Evolutionary conservation across 35 echinoderm and acorn worm species (phyloP).

Genomic region (Lytechinus pictus): DNA sequence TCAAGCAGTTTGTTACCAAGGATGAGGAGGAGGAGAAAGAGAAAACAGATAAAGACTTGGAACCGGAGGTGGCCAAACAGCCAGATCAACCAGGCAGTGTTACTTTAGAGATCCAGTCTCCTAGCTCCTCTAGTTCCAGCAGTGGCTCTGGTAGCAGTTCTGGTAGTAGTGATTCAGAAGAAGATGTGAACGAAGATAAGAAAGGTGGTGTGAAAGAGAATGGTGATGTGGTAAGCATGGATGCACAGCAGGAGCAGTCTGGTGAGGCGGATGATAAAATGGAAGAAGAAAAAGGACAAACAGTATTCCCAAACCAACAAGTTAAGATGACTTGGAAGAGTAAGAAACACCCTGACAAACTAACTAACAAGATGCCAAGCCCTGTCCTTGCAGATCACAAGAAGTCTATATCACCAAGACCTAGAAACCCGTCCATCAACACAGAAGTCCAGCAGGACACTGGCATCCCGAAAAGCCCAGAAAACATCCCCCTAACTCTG

Average conservation of each 20-base stretch:
- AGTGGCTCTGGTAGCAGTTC: neutral
- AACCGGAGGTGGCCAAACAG: neutral
- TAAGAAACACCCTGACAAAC: neutral
- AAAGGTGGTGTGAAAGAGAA: neutral
- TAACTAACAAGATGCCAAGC: neutral
- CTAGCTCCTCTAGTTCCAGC: neutral
- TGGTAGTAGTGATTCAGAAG: constrained; percentile 21
- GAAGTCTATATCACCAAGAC: neutral
- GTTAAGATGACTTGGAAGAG: neutral
- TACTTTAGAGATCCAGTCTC: neutral
- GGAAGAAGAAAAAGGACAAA: neutral
- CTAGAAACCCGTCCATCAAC: neutral
- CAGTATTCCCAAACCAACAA: neutral
- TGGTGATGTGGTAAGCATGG: neutral
- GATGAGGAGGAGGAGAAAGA: neutral
- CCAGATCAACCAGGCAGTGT: neutral
- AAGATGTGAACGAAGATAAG: neutral
- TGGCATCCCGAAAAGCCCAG: neutral
- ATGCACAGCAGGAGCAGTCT: neutral
- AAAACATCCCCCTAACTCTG: neutral
- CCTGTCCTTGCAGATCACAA: neutral
- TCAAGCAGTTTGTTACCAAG: neutral
- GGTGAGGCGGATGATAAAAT: neutral
- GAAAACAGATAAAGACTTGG: neutral
- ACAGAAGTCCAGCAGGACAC: neutral